Base-by-base conservation (phyloP, 2,797 vertebrate genomes). In the Schizopygopsis malacanthus region DNA sequence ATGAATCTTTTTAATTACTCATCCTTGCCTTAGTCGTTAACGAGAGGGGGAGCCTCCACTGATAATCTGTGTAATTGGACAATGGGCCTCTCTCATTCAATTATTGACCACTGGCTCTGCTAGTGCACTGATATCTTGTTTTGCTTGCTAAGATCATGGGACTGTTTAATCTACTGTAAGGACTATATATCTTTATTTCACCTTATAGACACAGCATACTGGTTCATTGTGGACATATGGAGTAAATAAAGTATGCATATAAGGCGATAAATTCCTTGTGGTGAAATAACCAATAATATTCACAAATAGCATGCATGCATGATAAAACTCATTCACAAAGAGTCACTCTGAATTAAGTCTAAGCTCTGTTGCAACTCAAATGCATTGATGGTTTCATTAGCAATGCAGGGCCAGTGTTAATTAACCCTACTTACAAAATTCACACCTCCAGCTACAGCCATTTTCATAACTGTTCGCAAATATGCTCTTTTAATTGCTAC, bases 41-140 rank as follows among this genome's bases (percentile, higher is more conserved):
- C 91, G 93, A 93, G 93, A 93, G 88, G 92, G 56, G 78, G 84
- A 93, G 92, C 90, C 92, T 93, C 89, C 91, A 91, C 92, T 93
- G 93, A 95, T 95, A 95, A 95, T 94, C 94, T 79, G 89, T 92
- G 92, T 94, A 94, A 95, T 95, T 94, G 93, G 94, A 95, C 94
- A 93, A 95, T 94, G 88, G 91, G 91, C 93, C 92, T 93, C 91
- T 89, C 93, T 94, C 93, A 94, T 94, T 95, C 93, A 94, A 93
- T 95, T 93, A 95, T 93, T 94, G 93, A 95, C 93, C 93, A 93
- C 81, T 92, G 92, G 94, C 91, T 95, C 89, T 92, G 89, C 91
- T 92, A 90, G 88, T 85, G 91, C 91, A 89, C 90, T 91, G 92
- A 90, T 92, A 89, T 93, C 92, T 93, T 87, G 87, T 89, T 81